Base-by-base conservation (phyloP, 2,113 vertebrate species). In the Lepus americanus region DNA sequence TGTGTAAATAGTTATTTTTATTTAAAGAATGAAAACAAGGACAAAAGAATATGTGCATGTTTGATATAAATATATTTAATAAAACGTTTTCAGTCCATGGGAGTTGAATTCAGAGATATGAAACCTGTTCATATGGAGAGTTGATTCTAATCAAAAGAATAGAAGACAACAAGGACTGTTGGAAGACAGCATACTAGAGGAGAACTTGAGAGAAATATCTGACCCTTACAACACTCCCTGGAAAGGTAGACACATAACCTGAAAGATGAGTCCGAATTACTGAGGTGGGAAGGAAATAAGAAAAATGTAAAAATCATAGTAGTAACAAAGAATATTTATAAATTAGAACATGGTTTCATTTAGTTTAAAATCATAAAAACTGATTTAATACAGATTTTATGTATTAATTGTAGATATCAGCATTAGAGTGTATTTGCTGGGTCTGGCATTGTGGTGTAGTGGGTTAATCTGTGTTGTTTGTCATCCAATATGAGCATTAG, bases 301-400 rank as follows among this genome's bases (percentile, higher is more conserved):
- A 70, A 5, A n/a, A 92, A 69, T 85, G n/a, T 92, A 67, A 81
- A 83, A 91, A 20, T 29, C 39, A 49, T 93, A 86, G 78, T 25
- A 77, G 4, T 33, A 67, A 92, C 14, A 73, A 93, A 39, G 3
- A 63, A n/a, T 78, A 53, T 92, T 76, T 69, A 51, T 82, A 61
- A 70, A 70, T 20, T 83, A 10, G 1, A 64, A 20, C 83, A 80
- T 29, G 27, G 4, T 70, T 51, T 9, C 6, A 25, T 93, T 76
- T 69, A 23, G 49, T 69, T 86, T 87, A 61, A 73, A 49, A 9
- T 53, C 44, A 87, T 66, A 8, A 25, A 90, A 78, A 83, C 39
- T 83, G 36, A 20, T 55, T 77, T 92, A 63, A 27, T 23, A 90
- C 49, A 61, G 4, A 80, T 80, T 77, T 39, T 82, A 70, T 82